Base-by-base conservation (phyloP, 2,888 invertebrate genomes). In the Nysson spinosus region DNA sequence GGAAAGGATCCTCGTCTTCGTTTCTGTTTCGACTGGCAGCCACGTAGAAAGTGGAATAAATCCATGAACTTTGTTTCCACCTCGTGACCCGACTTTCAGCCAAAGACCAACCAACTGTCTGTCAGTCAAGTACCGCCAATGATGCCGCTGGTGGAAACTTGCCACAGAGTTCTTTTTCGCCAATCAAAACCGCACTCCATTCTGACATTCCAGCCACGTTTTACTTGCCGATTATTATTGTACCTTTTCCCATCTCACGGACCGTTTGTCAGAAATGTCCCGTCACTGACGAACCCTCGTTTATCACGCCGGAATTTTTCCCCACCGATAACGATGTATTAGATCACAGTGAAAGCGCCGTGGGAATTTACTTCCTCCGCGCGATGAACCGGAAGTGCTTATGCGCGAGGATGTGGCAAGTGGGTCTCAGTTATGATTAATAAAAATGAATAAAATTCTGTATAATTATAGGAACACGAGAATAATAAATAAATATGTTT, bases 31-130 rank as follows among this genome's bases (percentile, higher is more conserved):
- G 50, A 19, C 19, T 22, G 16, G 14, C 39, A 14, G 47, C 5
- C 44, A 46, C 51, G 32, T 71, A 63, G 71, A 75, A 74, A 69
- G 71, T 69, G 32, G 71, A 65, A 64, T 71, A 50, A 77, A 74
- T 70, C 65, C 56, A 61, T 61, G 55, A 64, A 62, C 56, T 39
- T 54, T 28, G 34, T 46, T 34, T 16, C 37, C 42, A 22, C 12
- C 22, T 58, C 52, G 70, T 54, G 70, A 70, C 73, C 58, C 28
- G 37, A 17, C 40, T 43, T 37, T 54, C 52, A 19, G 19, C 28
- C 24, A 17, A 58, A 14, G 44, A 61, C 46, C n/a, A 55, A 43
- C 55, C 22, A 22, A 34, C 40, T 32, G 35, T 2, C 51, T 32
- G 69, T 26, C 49, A 56, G 20, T 68, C 60, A 46, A 32, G 11